Evolutionary conservation across 2,888 invertebrate genomes (phyloP).

Genomic region (Dysmachus trigonus): DNA sequence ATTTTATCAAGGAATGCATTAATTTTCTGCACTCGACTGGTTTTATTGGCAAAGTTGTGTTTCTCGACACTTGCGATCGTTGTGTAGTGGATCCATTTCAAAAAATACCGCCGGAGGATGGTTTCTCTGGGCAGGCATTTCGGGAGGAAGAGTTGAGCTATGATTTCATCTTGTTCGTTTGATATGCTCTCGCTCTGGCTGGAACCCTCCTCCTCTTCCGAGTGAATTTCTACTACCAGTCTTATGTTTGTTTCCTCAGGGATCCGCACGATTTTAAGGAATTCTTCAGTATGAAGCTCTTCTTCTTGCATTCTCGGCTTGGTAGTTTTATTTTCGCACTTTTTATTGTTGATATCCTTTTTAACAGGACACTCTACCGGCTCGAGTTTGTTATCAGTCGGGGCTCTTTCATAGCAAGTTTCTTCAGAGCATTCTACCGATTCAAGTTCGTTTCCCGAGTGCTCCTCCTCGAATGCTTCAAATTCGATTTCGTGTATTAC

Average conservation of each 20-base stretch:
- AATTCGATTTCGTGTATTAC: slow-evolving; percentile 57
- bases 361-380: neutral
- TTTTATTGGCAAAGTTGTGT: slow-evolving; percentile 54
- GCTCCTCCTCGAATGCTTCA: slow-evolving; percentile 53
- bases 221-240: slow-evolving; percentile 10
- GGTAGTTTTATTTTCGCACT: neutral
- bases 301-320: neutral
- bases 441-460: neutral
- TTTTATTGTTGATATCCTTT: neutral
- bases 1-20: slow-evolving; percentile 62
- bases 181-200: slow-evolving; percentile 49
- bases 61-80: slow-evolving; percentile 61
- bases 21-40: slow-evolving; percentile 60
- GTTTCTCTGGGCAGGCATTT: slow-evolving; percentile 47
- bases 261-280: slow-evolving; percentile 41
- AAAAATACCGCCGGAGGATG: slow-evolving; percentile 58
- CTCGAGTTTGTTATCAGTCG: neutral
- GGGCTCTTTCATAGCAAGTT: neutral
- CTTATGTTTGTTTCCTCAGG: slow-evolving; percentile 18
- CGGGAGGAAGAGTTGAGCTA: slow-evolving; percentile 57
- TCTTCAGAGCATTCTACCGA: neutral
- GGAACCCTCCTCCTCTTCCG: slow-evolving; percentile 51
- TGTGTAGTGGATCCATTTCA: slow-evolving; percentile 62
- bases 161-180: slow-evolving; percentile 58
- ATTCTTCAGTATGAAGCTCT: neutral